phyloP scores from a whole-genome alignment of 2,113 vertebrate species.

The Erinaceus europaeus region DNA sequence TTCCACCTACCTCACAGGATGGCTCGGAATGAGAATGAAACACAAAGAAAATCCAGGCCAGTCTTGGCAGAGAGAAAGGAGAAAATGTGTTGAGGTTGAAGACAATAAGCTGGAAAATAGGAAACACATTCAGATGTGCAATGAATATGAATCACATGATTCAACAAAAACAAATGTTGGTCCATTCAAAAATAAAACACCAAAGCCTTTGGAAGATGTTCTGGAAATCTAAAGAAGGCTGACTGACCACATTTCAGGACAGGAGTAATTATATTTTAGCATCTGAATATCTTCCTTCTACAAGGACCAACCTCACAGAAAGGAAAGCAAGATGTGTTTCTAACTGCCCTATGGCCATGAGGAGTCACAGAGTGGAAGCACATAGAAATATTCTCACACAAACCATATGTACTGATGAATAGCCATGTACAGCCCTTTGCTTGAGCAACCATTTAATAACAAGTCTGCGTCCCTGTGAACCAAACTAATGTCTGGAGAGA shows the following conservation, averaged over 20 bases:
- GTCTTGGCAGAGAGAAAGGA: background rate
- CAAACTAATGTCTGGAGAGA: background rate
- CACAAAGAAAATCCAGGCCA: background rate
- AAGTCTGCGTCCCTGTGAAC: background rate
- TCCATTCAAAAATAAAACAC: constrained; percentile 54
- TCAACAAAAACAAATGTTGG: constrained; percentile 24
- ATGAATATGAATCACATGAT: constrained; percentile 24
- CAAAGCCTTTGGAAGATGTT: background rate
- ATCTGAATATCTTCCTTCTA: constrained; percentile 31
- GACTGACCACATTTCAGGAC: constrained; percentile 28
- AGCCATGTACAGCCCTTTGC: background rate
- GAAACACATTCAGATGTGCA: constrained; percentile 10
- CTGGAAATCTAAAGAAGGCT: constrained; percentile 33
- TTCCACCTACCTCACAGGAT: background rate
- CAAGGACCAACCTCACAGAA: background rate
- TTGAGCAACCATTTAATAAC: background rate
- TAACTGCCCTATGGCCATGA: background rate
- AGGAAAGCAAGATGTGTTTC: constrained; percentile 46
- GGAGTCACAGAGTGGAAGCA: background rate
- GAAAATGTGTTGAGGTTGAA: background rate
- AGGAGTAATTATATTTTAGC: constrained; percentile 19
- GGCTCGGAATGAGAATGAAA: background rate
- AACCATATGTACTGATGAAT: background rate
- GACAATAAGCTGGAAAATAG: constrained; percentile 13
- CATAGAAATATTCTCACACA: background rate